phyloP scores from a whole-genome alignment of 2,113 vertebrate species.

The Pseudopipra pipra region DNA sequence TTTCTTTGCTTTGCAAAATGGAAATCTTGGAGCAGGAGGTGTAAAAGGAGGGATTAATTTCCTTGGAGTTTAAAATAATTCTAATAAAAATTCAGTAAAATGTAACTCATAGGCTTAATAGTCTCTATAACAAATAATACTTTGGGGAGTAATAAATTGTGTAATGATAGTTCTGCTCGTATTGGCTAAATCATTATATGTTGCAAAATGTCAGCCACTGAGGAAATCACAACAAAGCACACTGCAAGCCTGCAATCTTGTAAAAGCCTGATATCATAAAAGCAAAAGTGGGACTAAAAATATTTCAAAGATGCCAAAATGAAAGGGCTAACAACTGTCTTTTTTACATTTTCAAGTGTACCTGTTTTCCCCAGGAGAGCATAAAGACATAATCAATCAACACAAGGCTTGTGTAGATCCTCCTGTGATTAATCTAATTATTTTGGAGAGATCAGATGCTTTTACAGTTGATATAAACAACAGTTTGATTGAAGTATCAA shows the following conservation, averaged over 20 bases:
- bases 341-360: constrained; percentile 20
- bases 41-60: constrained; percentile 21
- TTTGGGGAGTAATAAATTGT: constrained; percentile 51
- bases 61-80: constrained; percentile 46
- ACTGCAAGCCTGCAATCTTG: not conserved
- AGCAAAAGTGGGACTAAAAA: constrained; percentile 22
- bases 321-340: constrained; percentile 36
- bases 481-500: constrained; percentile 53
- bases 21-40: constrained; percentile 8
- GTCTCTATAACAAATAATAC: constrained; percentile 36
- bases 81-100: constrained; percentile 36
- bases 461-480: constrained; percentile 8
- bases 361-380: constrained; percentile 20
- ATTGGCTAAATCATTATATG: constrained; percentile 45
- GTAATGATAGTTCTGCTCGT: constrained; percentile 47
- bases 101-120: constrained; percentile 9
- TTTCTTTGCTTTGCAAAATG: constrained; percentile 13
- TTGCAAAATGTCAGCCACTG: constrained; percentile 44
- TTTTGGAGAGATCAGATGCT: constrained; percentile 34
- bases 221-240: constrained; percentile 35
- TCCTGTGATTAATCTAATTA: constrained; percentile 50
- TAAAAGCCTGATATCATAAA: constrained; percentile 2
- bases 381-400: constrained; percentile 45
- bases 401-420: constrained; percentile 11
- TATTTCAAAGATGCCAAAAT: constrained; percentile 22